Evolutionary conservation across 2,113 vertebrate species (phyloP).

Genomic region (Passer montanus): DNA sequence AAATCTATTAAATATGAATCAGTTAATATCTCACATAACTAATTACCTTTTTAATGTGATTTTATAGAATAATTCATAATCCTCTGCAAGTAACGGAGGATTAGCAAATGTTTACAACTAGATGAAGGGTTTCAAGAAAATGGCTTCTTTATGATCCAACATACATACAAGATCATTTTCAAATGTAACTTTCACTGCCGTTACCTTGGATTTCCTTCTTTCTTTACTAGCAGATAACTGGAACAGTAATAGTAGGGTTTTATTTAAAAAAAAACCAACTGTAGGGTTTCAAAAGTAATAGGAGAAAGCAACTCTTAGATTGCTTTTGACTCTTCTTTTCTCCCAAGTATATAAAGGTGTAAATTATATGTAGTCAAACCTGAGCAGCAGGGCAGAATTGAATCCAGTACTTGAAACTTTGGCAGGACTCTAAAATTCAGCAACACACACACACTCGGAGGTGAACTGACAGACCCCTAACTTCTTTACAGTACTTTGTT

Average conservation of each 20-base stretch:
- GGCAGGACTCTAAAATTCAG: background rate
- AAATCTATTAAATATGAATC: slow-evolving; percentile 78
- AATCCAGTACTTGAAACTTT: slow-evolving; percentile 24
- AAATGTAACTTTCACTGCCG: slow-evolving; percentile 63
- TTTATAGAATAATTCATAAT: slow-evolving; percentile 77
- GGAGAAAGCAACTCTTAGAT: background rate
- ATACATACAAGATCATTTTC: background rate
- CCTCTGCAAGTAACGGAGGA: slow-evolving; percentile 61
- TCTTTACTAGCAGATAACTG: slow-evolving; percentile 54
- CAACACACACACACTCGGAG: background rate
- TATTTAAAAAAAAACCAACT: background rate
- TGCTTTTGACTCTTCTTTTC: background rate
- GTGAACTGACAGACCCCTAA: background rate
- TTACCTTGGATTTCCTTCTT: slow-evolving; percentile 46
- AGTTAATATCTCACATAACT: slow-evolving; percentile 75
- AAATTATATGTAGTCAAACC: background rate
- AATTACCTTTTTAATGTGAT: slow-evolving; percentile 81
- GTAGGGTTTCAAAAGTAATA: slow-evolving; percentile 36
- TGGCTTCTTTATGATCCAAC: slow-evolving; percentile 55
- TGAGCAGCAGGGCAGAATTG: background rate
- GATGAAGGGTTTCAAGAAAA: slow-evolving; percentile 57
- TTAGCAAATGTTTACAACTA: slow-evolving; percentile 72
- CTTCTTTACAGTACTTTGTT: background rate
- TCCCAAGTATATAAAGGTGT: background rate
- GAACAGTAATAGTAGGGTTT: slow-evolving; percentile 22